Evolutionary conservation across 2,888 invertebrate species (phyloP).

Genomic region (Zhengitettix transpicula): DNA sequence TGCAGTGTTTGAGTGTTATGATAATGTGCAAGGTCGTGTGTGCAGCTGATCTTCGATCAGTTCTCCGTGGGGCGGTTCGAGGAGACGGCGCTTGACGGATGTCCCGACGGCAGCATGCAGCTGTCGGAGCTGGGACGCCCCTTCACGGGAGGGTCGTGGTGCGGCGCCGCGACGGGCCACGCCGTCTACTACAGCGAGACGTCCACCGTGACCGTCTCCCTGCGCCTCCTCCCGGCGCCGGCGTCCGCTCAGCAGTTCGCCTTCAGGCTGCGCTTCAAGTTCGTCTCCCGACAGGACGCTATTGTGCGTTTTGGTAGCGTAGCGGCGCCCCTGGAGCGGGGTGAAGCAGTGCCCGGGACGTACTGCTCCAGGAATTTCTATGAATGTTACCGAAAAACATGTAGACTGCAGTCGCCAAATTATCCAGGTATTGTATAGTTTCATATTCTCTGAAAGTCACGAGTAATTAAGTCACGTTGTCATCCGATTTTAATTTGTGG

Average conservation of each 20-base stretch:
- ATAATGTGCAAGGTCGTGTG: slow-evolving; percentile 13
- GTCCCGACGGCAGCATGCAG: slow-evolving; percentile 79
- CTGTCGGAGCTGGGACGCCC: slow-evolving; percentile 71
- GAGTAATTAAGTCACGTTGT: too few species aligned
- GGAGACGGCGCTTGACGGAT: slow-evolving; percentile 50
- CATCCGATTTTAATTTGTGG: too few species aligned
- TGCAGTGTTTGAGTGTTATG: too few species aligned
- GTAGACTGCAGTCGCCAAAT: slow-evolving; percentile 77
- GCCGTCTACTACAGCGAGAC: slow-evolving; percentile 83
- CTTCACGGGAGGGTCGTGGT: slow-evolving; percentile 82
- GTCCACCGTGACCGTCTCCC: slow-evolving; percentile 71
- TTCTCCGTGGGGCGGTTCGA: slow-evolving; percentile 75
- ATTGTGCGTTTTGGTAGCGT: slow-evolving; percentile 48
- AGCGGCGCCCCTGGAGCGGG: slow-evolving; percentile 62
- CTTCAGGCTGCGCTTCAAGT: slow-evolving; percentile 64
- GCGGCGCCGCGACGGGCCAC: slow-evolving; percentile 62
- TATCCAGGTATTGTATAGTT: slow-evolving; percentile 38
- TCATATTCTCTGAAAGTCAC: too few species aligned
- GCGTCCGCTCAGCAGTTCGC: slow-evolving; percentile 50
- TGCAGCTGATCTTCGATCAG: slow-evolving; percentile 67
- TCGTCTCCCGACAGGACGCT: slow-evolving; percentile 55
- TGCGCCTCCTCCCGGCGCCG: slow-evolving; percentile 47
- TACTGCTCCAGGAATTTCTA: slow-evolving; percentile 73
- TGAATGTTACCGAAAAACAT: slow-evolving; percentile 69
- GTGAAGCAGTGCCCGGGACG: slow-evolving; percentile 54